phyloP scores from a whole-genome alignment of 2,888 invertebrate species.

The Lepidonotus clava region DNA sequence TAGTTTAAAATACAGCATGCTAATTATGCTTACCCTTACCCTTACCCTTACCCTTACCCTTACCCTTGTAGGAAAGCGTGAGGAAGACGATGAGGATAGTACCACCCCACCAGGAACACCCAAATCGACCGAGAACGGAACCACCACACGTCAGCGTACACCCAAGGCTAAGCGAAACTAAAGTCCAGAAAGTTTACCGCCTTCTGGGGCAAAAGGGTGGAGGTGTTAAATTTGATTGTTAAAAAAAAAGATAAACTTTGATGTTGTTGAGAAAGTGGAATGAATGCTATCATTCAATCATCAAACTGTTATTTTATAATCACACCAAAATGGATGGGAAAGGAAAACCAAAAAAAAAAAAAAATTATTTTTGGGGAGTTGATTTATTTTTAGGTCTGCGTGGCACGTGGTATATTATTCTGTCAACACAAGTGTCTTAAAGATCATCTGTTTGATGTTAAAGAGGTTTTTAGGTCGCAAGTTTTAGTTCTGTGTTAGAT shows the following conservation, averaged over 20 bases:
- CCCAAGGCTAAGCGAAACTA: slow-evolving; percentile 45
- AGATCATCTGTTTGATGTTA: neutral
- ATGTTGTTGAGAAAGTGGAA: neutral
- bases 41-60: neutral
- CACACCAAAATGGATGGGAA: neutral
- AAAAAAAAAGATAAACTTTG: neutral
- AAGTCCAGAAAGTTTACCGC: neutral
- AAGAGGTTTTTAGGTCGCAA: too few relatives aligned
- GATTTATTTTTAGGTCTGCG: neutral
- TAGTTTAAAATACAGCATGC: neutral
- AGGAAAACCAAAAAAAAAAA: too few relatives aligned
- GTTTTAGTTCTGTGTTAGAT: neutral
- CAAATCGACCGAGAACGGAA: slow-evolving; percentile 45
- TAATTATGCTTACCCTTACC: neutral
- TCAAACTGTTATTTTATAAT: neutral
- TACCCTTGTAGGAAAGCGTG: slow-evolving; percentile 35
- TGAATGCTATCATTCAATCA: slow-evolving; percentile 2
- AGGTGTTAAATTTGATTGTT: slow-evolving; percentile 24
- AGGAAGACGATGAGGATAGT: slow-evolving; percentile 48
- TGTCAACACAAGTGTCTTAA: neutral
- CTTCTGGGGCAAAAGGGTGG: neutral
- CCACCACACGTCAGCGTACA: slow-evolving; percentile 25
- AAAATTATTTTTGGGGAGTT: neutral
- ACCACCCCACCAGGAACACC: slow-evolving; percentile 25
- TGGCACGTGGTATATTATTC: neutral